Conservation (phyloP, 2,797 vertebrate species). For the Trematomus bernacchii region DNA sequence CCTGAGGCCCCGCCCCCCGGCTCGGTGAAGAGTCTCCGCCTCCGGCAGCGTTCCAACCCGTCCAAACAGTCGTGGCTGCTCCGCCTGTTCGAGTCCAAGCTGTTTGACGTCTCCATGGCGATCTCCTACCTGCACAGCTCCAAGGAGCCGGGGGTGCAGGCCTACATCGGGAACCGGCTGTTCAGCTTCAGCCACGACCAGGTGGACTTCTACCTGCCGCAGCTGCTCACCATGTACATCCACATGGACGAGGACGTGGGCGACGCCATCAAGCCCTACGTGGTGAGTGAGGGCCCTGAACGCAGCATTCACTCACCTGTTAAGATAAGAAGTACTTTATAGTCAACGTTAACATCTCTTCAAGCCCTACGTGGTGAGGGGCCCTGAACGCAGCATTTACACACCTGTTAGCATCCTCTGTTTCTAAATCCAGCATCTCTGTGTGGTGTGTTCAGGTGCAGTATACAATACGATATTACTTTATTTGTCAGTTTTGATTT, state of each 20-base stretch:
- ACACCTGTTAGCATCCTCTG: too few species aligned
- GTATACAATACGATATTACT: too few species aligned
- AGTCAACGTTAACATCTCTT: too few species aligned
- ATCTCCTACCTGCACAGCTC: conserved; percentile 98
- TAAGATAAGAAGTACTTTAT: too few species aligned
- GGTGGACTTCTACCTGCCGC: conserved; percentile 96
- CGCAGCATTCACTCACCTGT: background rate
- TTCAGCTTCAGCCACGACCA: conserved; percentile 95
- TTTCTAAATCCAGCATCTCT: too few species aligned
- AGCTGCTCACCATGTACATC: conserved; percentile 99
- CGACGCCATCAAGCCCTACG: conserved; percentile 97
- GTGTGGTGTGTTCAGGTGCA: background rate
- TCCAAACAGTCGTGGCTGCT: conserved; percentile 97
- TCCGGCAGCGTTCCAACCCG: conserved; percentile 90
- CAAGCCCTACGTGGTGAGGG: too few species aligned
- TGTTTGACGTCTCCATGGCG: conserved; percentile 98
- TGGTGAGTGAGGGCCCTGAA: conserved; percentile 79
- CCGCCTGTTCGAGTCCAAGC: conserved; percentile 95
- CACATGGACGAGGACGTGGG: conserved; percentile 99
- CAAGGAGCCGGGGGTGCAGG: conserved; percentile 97
- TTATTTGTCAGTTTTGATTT: too few species aligned
- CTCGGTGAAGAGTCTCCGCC: conserved; percentile 84
- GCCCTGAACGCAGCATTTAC: too few species aligned
- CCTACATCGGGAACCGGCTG: conserved; percentile 96
- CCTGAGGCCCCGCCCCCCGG: conserved; percentile 17